Conservation (phyloP, 2,797 vertebrate genomes). For the Gallirallus australis region DNA sequence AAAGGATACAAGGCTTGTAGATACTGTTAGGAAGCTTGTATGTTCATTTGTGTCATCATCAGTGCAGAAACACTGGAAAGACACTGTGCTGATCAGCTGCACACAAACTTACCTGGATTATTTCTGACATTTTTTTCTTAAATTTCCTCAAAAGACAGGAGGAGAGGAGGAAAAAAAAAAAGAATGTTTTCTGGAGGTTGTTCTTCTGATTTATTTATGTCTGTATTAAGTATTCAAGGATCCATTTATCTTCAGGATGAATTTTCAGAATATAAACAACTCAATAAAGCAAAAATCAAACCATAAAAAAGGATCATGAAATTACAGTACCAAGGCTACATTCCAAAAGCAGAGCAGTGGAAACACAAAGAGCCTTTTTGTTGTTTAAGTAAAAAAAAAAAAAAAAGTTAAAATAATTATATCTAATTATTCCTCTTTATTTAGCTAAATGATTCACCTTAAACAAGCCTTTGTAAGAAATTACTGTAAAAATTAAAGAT, state of each 20-base stretch:
- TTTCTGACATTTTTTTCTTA: neutral
- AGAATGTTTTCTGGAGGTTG: neutral
- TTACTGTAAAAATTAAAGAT: conserved; percentile 19
- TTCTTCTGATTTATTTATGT: conserved; percentile 10
- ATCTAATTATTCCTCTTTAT: conserved; percentile 14
- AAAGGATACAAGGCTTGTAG: neutral
- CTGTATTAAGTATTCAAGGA: conserved; percentile 19
- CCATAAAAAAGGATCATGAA: neutral
- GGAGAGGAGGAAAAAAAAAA: neutral
- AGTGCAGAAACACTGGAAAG: neutral
- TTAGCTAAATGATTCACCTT: conserved; percentile 25
- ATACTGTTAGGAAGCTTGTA: neutral
- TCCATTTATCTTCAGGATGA: conserved; percentile 19
- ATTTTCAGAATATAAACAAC: conserved; percentile 21
- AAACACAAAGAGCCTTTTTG: neutral
- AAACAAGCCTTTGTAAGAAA: conserved; percentile 23
- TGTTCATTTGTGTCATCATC: neutral
- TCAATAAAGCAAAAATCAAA: conserved; percentile 49
- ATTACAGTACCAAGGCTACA: neutral
- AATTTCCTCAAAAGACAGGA: neutral
- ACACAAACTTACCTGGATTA: neutral
- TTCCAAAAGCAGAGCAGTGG: neutral
- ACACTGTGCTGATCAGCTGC: neutral
- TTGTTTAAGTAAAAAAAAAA: neutral
- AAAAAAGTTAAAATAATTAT: neutral